phyloP scores from a whole-genome alignment of 2,113 vertebrate species.

The Pteruthius melanotis region DNA sequence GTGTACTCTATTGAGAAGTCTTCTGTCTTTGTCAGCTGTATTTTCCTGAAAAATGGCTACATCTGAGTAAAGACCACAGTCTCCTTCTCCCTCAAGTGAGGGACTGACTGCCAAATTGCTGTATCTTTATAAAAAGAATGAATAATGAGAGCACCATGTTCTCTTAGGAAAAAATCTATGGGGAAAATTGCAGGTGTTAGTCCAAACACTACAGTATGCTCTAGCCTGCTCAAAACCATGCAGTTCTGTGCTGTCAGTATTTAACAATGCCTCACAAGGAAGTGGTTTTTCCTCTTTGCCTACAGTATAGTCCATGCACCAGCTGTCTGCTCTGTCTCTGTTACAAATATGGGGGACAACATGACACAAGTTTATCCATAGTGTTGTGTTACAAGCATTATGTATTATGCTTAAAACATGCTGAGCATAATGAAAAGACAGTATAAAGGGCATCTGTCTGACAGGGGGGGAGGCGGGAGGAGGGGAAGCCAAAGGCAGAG shows the following conservation, averaged over 20 bases:
- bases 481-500: not conserved
- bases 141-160: not conserved
- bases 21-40: not conserved
- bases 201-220: not conserved
- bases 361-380: not conserved
- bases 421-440: not conserved
- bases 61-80: not conserved
- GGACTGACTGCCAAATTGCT: not conserved
- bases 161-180: not conserved
- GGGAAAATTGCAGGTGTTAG: not conserved
- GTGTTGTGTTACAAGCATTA: not conserved
- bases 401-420: not conserved
- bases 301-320: not conserved
- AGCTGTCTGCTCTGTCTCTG: not conserved
- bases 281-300: not conserved
- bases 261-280: not conserved
- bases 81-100: not conserved
- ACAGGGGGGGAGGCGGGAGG: fast-evolving
- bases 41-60: slow-evolving; percentile 1
- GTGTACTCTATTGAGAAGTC: not conserved
- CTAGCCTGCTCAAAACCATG: not conserved
- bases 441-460: not conserved
- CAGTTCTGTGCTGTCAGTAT: not conserved
- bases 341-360: not conserved
- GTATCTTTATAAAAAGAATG: not conserved